phyloP scores from a whole-genome alignment of 1,140 invertebrate genomes.

The Drosophila subobscura region DNA sequence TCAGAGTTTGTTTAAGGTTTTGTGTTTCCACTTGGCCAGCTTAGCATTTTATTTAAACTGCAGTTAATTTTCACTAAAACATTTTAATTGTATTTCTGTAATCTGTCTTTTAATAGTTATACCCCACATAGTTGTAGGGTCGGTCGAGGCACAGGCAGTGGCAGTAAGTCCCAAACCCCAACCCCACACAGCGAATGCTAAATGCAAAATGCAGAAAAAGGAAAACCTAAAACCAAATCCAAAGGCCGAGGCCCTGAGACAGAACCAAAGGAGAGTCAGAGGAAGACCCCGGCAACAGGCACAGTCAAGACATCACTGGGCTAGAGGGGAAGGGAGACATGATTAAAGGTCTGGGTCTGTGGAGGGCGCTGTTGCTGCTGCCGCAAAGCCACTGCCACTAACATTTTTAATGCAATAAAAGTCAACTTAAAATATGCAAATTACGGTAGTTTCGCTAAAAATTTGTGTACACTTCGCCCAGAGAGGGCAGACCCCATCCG shows the following conservation, averaged over 20 bases:
- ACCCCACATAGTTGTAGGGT: slow-evolving; percentile 37
- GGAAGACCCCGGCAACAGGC: neutral
- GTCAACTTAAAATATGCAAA: slow-evolving; percentile 82
- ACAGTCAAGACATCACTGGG: slow-evolving; percentile 5
- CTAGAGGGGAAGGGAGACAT: slow-evolving; percentile 23
- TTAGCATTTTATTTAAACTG: slow-evolving; percentile 81
- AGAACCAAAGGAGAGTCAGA: slow-evolving; percentile 4
- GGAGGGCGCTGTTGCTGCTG: slow-evolving; percentile 5
- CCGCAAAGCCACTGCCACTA: slow-evolving; percentile 72
- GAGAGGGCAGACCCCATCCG: neutral
- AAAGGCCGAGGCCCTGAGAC: slow-evolving; percentile 20
- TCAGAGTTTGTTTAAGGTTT: slow-evolving; percentile 18
- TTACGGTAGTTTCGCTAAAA: slow-evolving; percentile 75
- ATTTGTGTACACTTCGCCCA: slow-evolving; percentile 71
- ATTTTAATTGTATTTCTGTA: slow-evolving; percentile 82
- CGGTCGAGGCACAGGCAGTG: neutral
- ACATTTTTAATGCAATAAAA: slow-evolving; percentile 82
- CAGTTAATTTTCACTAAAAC: slow-evolving; percentile 81
- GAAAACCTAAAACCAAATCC: slow-evolving; percentile 7
- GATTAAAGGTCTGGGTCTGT: slow-evolving; percentile 47
- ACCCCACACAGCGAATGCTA: too few species aligned
- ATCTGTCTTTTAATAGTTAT: slow-evolving; percentile 76
- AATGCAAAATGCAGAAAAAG: too few species aligned
- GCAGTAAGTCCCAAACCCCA: too few species aligned
- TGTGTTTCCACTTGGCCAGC: slow-evolving; percentile 56